Evolutionary conservation across 2,113 vertebrate species (phyloP), one percentile per base, ranked within the genome.

Genomic region (Lamprotornis superbus): DNA sequence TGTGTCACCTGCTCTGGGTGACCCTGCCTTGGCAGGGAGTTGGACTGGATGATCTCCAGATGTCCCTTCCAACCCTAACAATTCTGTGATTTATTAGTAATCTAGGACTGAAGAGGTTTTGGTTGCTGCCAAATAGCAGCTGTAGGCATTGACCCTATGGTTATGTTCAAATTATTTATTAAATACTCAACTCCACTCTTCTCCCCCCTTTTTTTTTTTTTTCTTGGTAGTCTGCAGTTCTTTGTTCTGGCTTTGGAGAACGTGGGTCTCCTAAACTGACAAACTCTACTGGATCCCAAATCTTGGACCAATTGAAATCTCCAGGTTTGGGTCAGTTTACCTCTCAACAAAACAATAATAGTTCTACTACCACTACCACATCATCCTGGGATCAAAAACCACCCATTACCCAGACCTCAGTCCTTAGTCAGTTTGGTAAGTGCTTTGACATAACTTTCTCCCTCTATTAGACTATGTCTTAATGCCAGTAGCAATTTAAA

Each of bases 361-460:
- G 77, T 31, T 94, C 90, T 76, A 42, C 93, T 71, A 55, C 97
- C 52, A 42, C 93, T 71, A 55, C 97, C 59, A 57, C 97, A 31
- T 94, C 97, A 47, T 96, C 98, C 65, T 98, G 98, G 97, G 98
- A 99, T 87, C 94, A 96, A 60, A 99, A 99, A 92, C 69, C 96
- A 4, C 96, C 98, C 28, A 93, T 97, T 90, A 90, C 97, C 44
- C 98, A 98, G 67, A 82, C 97, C 67, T 97, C 98, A 74, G 96
- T 98, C 91, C 96, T 97, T 44, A 97, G 78, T 95, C 98, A 98
- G 96, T 99, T 99, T 97, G 99, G 99, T 99, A 97, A 98, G 99
- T 98, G 21, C 61, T 35, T 80, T 64, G 39, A n/a, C 68, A 35
- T 67, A 61, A 24, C 5, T 67, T 65, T 52, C 24, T 56, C 30